Evolutionary conservation across 2,888 invertebrate genomes (phyloP), one percentile per base, ranked within the genome.

Genomic region (Belgica antarctica): DNA sequence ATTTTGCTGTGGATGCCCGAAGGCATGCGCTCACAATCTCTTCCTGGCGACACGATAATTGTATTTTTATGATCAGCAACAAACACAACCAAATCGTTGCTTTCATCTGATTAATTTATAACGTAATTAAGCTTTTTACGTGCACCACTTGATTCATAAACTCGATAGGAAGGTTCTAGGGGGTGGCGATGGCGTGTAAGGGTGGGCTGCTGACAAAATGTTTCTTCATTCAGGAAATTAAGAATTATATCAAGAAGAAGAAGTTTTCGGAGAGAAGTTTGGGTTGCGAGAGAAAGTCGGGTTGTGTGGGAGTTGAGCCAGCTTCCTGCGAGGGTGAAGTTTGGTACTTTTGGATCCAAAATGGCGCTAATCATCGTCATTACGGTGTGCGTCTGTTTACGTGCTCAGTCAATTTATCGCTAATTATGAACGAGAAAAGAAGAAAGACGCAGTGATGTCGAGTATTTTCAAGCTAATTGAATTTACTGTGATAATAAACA

Each of bases 211-310:
- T 5, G 27, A 28, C 46, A 24, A n/a, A n/a, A n/a, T 17, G 57
- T 2, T 17, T 57, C 57, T 15, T 22, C 47, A 68, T 46, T 68
- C 68, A 68, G 68, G 68, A 68, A 68, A 68, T 68, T 68, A 57
- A 31, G 31, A 34, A 68, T 68, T 68, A 68, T 68, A 68, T 68
- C 57, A 68, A 68, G 68, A 65, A 28, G 47, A 65, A 22, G 47
- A 57, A 34, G 24, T 57, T 25, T 7, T 8, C 19, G 31, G 12
- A 59, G 41, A 15, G 47, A 47, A 12, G 47, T 12, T 41, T 41
- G 12, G 7, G 41, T 12, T n/a, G 10, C 31, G 31, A 41, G 52
- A 52, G 22, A 52, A 3, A 22, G 22, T 7, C n/a, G n/a, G n/a
- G n/a, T 7, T 17, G 52, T 22, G 22, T 52, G 17, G 52, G 17